These are phyloP conservation scores for Siphlonurus alternatus DNA, from an alignment of 2,888 invertebrate genomes.

Conservation along the genomic window DNA sequence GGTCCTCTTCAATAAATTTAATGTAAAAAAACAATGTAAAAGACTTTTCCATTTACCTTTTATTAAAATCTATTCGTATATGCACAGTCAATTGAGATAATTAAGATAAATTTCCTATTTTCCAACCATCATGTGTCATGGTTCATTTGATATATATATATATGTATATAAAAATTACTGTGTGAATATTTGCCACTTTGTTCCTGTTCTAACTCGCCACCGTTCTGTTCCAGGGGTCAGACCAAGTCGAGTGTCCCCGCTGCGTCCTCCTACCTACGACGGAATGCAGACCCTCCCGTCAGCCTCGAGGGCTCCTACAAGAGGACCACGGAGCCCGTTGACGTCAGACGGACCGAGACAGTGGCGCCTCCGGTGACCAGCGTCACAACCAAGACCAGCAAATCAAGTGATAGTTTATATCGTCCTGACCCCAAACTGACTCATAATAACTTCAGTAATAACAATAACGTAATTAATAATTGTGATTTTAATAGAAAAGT, in stretches of 20 bases:
- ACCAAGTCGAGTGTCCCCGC: neutral
- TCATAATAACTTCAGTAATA: neutral
- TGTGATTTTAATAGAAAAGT: neutral
- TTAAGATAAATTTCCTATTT: no score
- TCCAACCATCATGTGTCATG: no score
- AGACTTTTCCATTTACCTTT: no score
- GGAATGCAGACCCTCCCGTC: neutral
- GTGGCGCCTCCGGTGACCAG: conserved; percentile 8
- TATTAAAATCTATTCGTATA: no score
- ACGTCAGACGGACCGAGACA: conserved; percentile 17
- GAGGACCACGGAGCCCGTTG: conserved; percentile 22
- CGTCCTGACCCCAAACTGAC: neutral
- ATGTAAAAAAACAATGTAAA: no score
- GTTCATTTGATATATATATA: no score
- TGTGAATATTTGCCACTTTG: no score
- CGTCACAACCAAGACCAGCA: neutral
- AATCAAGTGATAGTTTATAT: neutral
- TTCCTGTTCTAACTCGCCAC: no score
- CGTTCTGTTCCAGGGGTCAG: no score
- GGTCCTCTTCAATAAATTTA: no score
- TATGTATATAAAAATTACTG: no score
- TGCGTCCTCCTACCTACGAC: neutral
- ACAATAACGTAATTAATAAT: neutral
- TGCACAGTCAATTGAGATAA: no score
- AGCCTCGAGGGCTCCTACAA: neutral